Evolutionary conservation across 1,140 invertebrate species (phyloP).

Genomic region (Zophobas morio): DNA sequence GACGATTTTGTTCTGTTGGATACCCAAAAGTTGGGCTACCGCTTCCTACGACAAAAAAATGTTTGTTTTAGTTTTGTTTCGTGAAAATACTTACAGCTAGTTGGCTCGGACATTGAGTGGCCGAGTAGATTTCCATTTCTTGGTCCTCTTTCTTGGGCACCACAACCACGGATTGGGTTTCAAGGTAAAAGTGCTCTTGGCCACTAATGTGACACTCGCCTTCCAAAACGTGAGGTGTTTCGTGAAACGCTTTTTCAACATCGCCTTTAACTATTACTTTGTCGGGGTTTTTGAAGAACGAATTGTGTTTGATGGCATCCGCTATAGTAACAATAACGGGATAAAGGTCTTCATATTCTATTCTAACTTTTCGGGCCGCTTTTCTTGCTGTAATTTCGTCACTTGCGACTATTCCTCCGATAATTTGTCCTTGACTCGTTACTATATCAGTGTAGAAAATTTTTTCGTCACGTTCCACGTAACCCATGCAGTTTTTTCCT

Average conservation of each 20-base stretch:
- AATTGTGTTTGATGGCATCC: slow-evolving; percentile 84
- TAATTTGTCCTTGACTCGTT: slow-evolving; percentile 81
- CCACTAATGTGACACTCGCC: slow-evolving; percentile 88
- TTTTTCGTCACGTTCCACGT: slow-evolving; percentile 84
- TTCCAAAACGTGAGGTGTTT: slow-evolving; percentile 77
- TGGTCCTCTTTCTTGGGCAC: slow-evolving; percentile 85
- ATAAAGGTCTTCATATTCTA: slow-evolving; percentile 82
- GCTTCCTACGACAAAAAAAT: slow-evolving; percentile 58
- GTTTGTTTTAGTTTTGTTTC: no score
- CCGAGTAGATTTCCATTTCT: slow-evolving; percentile 88
- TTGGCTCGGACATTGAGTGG: slow-evolving; percentile 88
- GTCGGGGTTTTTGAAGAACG: slow-evolving; percentile 71
- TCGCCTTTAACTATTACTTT: slow-evolving; percentile 76
- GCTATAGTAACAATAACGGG: slow-evolving; percentile 89
- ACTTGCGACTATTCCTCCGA: slow-evolving; percentile 83
- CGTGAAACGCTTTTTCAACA: slow-evolving; percentile 74
- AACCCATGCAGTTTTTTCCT: slow-evolving; percentile 76
- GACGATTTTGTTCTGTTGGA: slow-evolving; percentile 84
- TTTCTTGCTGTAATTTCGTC: slow-evolving; percentile 81
- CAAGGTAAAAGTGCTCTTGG: slow-evolving; percentile 98
- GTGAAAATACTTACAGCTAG: slow-evolving; percentile 67
- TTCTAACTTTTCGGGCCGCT: slow-evolving; percentile 81
- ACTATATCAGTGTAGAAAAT: slow-evolving; percentile 81
- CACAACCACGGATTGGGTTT: slow-evolving; percentile 85
- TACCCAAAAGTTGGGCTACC: slow-evolving; percentile 80